phyloP scores from a whole-genome alignment of 2,797 vertebrate species.

The Gallirallus australis region DNA sequence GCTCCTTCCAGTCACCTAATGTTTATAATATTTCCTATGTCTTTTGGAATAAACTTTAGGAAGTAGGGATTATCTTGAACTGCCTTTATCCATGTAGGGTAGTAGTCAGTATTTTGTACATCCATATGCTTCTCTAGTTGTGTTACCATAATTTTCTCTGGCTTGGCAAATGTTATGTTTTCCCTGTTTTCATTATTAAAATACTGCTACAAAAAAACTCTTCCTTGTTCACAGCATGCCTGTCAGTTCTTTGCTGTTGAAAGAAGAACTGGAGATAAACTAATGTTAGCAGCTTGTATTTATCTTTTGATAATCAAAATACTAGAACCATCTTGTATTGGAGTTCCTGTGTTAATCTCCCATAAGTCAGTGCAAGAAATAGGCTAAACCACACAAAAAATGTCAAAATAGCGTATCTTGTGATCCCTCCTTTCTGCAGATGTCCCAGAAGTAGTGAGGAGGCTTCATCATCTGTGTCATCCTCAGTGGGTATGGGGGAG shows the following conservation, averaged over 20 bases:
- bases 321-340: background rate
- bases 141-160: background rate
- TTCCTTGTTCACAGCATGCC: background rate
- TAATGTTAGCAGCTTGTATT: background rate
- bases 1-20: background rate
- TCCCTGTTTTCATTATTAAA: background rate
- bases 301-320: background rate
- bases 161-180: background rate
- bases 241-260: background rate
- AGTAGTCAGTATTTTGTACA: background rate
- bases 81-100: background rate
- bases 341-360: background rate
- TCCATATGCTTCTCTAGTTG: background rate
- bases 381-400: background rate
- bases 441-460: background rate
- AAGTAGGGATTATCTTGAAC: background rate
- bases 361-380: background rate
- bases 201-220: background rate
- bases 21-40: background rate
- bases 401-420: background rate
- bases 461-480: background rate
- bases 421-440: background rate
- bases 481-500: background rate
- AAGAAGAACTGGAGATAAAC: background rate
- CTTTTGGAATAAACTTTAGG: background rate